Percentiles rank a stretch among this genome's conserved stretches.
Evolutionary conservation across 1,140 invertebrate species (phyloP).

Genomic region (Argopecten irradians): DNA sequence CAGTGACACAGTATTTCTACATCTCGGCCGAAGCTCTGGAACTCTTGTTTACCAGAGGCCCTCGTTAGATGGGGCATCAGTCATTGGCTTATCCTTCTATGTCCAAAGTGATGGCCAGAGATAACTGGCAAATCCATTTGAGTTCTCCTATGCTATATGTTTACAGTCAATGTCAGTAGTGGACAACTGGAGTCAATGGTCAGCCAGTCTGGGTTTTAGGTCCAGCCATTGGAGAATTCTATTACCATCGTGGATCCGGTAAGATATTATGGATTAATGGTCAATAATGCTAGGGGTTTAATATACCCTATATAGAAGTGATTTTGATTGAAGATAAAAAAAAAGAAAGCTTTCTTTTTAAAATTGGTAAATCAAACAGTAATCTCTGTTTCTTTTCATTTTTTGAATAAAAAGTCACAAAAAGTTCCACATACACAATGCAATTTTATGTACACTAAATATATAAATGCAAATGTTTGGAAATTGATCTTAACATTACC

Average conservation of each 20-base stretch:
- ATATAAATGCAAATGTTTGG: too few species aligned
- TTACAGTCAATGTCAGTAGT: slow-evolving; percentile 53
- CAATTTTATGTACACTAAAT: too few species aligned
- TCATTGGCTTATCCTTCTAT: slow-evolving; percentile 31
- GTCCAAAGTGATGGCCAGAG: slow-evolving; percentile 49
- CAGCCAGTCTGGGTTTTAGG: slow-evolving; percentile 56
- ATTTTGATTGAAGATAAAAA: too few species aligned
- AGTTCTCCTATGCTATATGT: slow-evolving; percentile 34
- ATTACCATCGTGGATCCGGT: neutral
- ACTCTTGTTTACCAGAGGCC: slow-evolving; percentile 38
- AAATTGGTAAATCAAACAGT: too few species aligned
- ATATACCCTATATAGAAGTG: too few species aligned
- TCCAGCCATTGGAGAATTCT: slow-evolving; percentile 36
- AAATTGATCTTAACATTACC: too few species aligned
- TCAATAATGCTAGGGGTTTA: too few species aligned
- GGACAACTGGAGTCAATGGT: slow-evolving; percentile 62
- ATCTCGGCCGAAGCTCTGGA: slow-evolving; percentile 48
- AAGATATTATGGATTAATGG: too few species aligned
- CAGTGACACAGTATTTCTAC: neutral
- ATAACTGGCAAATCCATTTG: slow-evolving; percentile 48
- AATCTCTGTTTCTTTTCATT: too few species aligned
- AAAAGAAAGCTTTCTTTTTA: too few species aligned
- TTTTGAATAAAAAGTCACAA: too few species aligned
- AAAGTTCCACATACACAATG: too few species aligned
- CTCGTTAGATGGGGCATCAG: slow-evolving; percentile 38